Conservation (phyloP, 1,140 invertebrate genomes). For the Lasioglossum albipes region DNA sequence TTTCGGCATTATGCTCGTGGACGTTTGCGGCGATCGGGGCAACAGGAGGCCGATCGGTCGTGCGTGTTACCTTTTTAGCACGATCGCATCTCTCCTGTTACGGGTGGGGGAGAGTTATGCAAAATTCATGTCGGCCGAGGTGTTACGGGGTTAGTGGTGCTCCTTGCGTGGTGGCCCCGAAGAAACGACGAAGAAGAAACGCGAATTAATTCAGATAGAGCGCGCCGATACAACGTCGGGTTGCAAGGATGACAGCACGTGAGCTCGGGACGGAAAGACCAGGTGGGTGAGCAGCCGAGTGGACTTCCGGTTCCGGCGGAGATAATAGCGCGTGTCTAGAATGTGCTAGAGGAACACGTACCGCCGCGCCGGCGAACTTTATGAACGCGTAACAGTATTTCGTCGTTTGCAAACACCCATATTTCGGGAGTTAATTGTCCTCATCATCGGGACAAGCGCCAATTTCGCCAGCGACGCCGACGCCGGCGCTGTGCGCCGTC, state of each 20-base stretch:
- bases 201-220: constrained; percentile 56
- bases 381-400: constrained; percentile 30
- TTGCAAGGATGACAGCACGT: constrained; percentile 42
- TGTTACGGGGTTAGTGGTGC: constrained; percentile 14
- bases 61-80: not conserved
- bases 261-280: constrained; percentile 66
- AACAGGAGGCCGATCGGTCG: too few relatives aligned
- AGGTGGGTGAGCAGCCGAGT: constrained; percentile 79
- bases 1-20: too few relatives aligned
- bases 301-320: constrained; percentile 78
- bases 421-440: constrained; percentile 31
- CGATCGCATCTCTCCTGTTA: too few relatives aligned
- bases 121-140: not conserved
- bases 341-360: constrained; percentile 33
- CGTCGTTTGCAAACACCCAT: constrained; percentile 37
- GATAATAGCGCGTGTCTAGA: constrained; percentile 76
- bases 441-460: not conserved
- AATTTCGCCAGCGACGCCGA: not conserved
- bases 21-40: too few relatives aligned
- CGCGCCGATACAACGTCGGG: constrained; percentile 30
- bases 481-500: too few relatives aligned
- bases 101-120: not conserved
- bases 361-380: constrained; percentile 15
- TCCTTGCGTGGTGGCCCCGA: not conserved
- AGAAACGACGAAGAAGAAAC: constrained; percentile 29